Evolutionary conservation across 2,888 invertebrate species (phyloP).

Genomic region (Ectemnius continuus): DNA sequence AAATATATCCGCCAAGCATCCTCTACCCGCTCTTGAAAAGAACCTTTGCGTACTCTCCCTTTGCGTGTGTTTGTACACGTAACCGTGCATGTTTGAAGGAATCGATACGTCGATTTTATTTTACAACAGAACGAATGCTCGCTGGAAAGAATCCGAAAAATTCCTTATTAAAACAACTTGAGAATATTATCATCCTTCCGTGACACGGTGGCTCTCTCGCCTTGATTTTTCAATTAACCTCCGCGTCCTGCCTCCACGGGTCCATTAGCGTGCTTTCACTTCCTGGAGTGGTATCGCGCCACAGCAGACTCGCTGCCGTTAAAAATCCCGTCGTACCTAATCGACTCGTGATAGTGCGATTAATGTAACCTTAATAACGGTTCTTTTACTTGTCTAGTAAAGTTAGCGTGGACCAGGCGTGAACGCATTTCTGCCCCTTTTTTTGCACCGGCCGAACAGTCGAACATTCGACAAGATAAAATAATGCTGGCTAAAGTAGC

Average conservation of each 20-base stretch:
- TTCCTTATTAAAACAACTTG: background rate
- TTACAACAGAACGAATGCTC: background rate
- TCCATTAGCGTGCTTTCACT: slow-evolving; percentile 34
- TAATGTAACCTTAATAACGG: slow-evolving; percentile 26
- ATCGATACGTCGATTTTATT: too few species aligned
- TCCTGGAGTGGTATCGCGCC: slow-evolving; percentile 15
- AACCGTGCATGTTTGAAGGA: too few species aligned
- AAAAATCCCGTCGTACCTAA: slow-evolving; percentile 28
- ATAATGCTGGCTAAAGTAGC: too few species aligned
- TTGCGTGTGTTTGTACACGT: too few species aligned
- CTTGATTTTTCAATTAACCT: slow-evolving; percentile 32
- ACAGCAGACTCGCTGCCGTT: background rate
- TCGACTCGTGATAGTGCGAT: slow-evolving; percentile 20
- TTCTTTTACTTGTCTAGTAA: background rate
- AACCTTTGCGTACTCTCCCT: too few species aligned
- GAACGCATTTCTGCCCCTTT: too few species aligned
- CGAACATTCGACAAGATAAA: too few species aligned
- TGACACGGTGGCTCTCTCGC: slow-evolving; percentile 13
- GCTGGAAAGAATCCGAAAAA: background rate
- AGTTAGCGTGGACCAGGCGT: too few species aligned
- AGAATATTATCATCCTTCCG: slow-evolving; percentile 15
- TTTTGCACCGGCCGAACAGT: too few species aligned
- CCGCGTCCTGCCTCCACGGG: background rate
- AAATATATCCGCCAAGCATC: background rate
- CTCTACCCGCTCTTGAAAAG: too few species aligned